These are phyloP conservation scores for Dryobota labecula DNA, from an alignment of 2,888 invertebrate genomes.

Conservation along the genomic window DNA sequence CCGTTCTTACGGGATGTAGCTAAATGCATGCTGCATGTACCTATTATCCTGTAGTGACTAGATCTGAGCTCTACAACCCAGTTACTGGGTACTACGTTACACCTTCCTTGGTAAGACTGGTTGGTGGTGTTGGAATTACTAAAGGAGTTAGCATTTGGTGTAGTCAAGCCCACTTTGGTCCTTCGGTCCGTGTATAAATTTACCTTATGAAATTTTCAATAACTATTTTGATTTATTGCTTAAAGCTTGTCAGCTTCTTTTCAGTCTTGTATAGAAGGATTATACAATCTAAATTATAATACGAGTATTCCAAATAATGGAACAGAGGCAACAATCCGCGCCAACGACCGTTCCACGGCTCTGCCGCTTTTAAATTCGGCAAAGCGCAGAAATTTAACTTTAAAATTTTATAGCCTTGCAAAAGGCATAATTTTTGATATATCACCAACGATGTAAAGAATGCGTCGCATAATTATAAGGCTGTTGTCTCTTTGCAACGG, in stretches of 20 bases:
- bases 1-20: background rate
- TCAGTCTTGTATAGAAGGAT: background rate
- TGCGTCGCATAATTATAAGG: slow-evolving; percentile 67
- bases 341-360: slow-evolving; percentile 32
- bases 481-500: slow-evolving; percentile 44
- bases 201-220: background rate
- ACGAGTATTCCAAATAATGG: slow-evolving; percentile 38
- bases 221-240: background rate
- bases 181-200: background rate
- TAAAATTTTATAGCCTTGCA: slow-evolving; percentile 81
- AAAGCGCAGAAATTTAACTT: slow-evolving; percentile 77
- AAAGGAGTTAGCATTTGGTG: background rate
- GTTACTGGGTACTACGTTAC: background rate
- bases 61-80: background rate
- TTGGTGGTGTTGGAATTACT: background rate
- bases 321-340: slow-evolving; percentile 34
- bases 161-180: background rate
- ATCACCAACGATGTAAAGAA: slow-evolving; percentile 66
- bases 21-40: background rate
- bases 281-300: slow-evolving; percentile 35
- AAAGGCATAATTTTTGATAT: slow-evolving; percentile 80
- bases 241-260: background rate
- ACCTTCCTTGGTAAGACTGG: background rate
- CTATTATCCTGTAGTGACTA: no score
- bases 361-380: slow-evolving; percentile 53